These are phyloP conservation scores for Paelopatides confundens DNA, from an alignment of 53 echinoderm and acorn worm genomes.

Conservation along the genomic window DNA sequence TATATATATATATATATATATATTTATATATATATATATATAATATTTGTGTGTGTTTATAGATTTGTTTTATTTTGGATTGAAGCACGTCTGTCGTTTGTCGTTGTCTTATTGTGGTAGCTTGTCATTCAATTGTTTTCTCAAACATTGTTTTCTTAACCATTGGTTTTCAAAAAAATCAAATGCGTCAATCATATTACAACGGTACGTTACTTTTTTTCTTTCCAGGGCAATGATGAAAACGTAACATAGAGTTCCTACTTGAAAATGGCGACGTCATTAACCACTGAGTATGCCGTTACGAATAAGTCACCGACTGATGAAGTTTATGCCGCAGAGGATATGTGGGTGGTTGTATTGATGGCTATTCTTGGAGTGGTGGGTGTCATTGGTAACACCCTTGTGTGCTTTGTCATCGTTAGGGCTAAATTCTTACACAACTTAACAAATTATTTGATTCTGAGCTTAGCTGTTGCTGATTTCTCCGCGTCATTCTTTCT, in stretches of 20 bases:
- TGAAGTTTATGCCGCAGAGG: constrained; percentile 5
- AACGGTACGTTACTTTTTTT: too few relatives aligned
- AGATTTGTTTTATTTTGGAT: too few relatives aligned
- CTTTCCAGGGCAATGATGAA: background rate
- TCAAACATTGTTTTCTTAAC: too few relatives aligned
- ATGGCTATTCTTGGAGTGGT: constrained; percentile 83
- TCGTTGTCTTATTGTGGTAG: too few relatives aligned
- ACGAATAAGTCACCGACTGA: background rate
- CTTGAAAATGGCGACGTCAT: background rate
- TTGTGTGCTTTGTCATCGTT: constrained; percentile 86
- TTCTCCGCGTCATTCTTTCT: constrained; percentile 81
- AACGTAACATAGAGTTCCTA: background rate
- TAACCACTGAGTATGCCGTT: background rate
- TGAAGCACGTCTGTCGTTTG: too few relatives aligned
- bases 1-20: too few relatives aligned
- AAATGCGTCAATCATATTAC: too few relatives aligned
- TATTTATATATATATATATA: too few relatives aligned
- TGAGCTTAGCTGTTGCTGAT: constrained; percentile 90
- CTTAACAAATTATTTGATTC: constrained; percentile 94
- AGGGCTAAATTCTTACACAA: constrained; percentile 91
- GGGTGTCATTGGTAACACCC: constrained; percentile 85
- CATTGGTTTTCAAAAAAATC: too few relatives aligned
- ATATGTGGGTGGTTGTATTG: constrained; percentile 80
- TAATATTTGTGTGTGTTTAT: too few relatives aligned
- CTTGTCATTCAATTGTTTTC: too few relatives aligned